These are phyloP conservation scores for Sinocyclocheilus anshuiensis DNA, from an alignment of 2,113 vertebrate genomes.

Conservation along the genomic window DNA sequence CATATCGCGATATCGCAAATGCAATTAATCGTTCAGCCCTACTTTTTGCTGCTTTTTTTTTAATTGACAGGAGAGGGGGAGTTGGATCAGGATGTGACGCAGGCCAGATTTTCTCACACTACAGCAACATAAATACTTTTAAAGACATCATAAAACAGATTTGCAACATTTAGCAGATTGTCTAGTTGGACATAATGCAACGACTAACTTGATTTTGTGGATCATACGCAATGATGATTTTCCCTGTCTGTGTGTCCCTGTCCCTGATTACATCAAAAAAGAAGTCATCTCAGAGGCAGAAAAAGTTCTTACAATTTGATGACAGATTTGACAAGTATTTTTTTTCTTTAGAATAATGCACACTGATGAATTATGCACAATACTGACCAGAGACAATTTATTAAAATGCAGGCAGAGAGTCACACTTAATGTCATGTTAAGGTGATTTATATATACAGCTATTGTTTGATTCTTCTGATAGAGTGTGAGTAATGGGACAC, in stretches of 20 bases:
- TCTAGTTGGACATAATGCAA: neutral
- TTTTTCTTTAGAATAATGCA: neutral
- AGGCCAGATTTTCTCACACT: neutral
- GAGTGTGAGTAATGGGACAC: neutral
- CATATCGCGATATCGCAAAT: no score
- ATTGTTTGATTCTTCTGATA: neutral
- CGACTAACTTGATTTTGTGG: neutral
- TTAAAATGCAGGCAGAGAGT: neutral
- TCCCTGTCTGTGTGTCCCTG: neutral
- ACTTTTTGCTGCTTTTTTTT: neutral
- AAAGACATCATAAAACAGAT: neutral
- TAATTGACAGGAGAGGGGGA: neutral
- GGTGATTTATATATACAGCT: neutral
- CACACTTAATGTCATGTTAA: neutral
- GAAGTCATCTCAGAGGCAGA: neutral
- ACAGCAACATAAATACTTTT: no score
- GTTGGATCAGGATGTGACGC: neutral
- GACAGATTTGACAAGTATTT: neutral
- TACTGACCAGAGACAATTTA: neutral
- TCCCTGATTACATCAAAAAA: neutral
- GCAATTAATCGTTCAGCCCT: no score
- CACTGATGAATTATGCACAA: neutral
- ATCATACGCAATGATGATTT: neutral
- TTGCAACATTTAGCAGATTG: neutral
- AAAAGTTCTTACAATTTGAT: neutral